Base-by-base conservation (phyloP, 92 coral and sea anemone species). In the Palythoa caribaeorum region DNA sequence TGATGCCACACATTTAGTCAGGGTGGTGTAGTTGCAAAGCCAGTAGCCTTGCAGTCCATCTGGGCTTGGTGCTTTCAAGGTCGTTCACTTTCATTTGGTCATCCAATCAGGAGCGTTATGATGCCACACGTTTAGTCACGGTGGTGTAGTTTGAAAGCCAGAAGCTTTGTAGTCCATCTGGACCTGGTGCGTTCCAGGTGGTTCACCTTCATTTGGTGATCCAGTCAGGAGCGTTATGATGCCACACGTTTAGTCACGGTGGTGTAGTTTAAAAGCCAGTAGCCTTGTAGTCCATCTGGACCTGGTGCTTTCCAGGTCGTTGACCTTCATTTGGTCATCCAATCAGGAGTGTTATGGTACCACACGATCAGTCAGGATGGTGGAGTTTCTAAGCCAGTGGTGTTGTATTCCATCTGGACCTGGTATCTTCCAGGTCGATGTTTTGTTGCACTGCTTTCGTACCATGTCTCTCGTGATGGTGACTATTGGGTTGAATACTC, bases 251-350 rank as follows among this genome's bases (percentile, higher is more conserved):
- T 0, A 28, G 50, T 73, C 52, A 38, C 2, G 9, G 77, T 40
- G 3, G 78, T 28, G 28, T 28, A 28, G 28, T 28, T 28, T 28
- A 0, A 28, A 28, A 28, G 0, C 28, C 28, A 28, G 0, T 28
- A 28, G 28, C 28, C 28, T 0, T 28, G 28, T 28, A 28, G 28
- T 28, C 28, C 28, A 28, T 28, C 28, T 0, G 28, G 28, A 28
- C 0, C 28, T 28, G 28, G 28, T 0, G 28, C 28, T 28, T 28
- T 28, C 28, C 28, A 28, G 28, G 28, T 28, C 0, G 28, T 28
- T 28, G 28, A 28, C 69, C 78, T 81, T 0, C 86, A 91, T 16
- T 37, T 54, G 40, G 81, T 65, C 89, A 91, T 83, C 91, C 89
- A 91, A 2, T 77, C 52, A 63, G 89, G 91, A 4, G 70, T 59